Conservation (phyloP, 2,888 invertebrate genomes). For the Stenodera caucasica region DNA sequence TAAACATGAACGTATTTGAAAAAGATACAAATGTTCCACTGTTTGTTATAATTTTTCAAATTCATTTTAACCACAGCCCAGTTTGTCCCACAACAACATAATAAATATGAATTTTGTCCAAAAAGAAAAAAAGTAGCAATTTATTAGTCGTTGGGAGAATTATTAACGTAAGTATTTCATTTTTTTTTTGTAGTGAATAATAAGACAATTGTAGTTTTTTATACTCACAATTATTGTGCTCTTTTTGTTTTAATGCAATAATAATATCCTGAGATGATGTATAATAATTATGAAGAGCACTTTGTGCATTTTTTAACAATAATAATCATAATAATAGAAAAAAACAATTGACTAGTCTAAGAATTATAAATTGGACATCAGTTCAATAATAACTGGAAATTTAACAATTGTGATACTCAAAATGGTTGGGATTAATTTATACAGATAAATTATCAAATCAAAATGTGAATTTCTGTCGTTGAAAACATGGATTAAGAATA, state of each 20-base stretch:
- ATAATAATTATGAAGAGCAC: background rate
- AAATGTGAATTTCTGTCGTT: slow-evolving; percentile 3
- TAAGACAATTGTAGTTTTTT: no score
- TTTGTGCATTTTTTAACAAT: background rate
- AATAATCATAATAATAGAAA: background rate
- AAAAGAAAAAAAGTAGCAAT: background rate
- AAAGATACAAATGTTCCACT: slow-evolving; percentile 11
- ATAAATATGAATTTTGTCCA: background rate
- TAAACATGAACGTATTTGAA: slow-evolving; percentile 10
- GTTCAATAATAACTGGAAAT: no score
- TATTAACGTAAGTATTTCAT: no score
- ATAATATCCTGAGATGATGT: background rate
- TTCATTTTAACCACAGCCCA: slow-evolving; percentile 37
- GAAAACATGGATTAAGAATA: no score
- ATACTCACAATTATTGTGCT: no score
- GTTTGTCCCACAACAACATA: slow-evolving; percentile 19
- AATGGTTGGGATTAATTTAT: no score
- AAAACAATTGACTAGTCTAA: slow-evolving; percentile 2
- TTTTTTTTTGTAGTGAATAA: no score
- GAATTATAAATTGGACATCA: background rate
- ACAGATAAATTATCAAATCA: no score
- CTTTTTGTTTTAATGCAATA: no score
- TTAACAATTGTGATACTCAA: no score
- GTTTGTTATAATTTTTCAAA: slow-evolving; percentile 27
- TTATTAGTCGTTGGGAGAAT: no score